Base-by-base conservation (phyloP, 2,888 invertebrate genomes). In the Nomada lathburiana region DNA sequence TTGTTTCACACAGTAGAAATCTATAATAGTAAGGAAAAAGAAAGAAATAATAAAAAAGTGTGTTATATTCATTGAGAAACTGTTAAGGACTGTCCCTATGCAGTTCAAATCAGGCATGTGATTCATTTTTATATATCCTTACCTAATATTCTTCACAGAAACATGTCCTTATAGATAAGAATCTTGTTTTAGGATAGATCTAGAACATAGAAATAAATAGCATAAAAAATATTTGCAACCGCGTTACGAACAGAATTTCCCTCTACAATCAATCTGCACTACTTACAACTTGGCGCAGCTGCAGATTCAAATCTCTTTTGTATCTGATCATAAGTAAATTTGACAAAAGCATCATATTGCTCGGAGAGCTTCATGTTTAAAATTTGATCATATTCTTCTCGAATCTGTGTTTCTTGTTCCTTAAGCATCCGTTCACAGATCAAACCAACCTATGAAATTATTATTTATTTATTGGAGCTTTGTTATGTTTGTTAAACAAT, bases 281-380 rank as follows among this genome's bases (percentile, higher is more conserved):
- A 91, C 93, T 91, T 87, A 93, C 94, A 94, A 89, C 94, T 94
- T 85, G 94, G 93, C 82, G 92, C 92, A 89, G 93, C 93, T 83
- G 92, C 90, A 78, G 93, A 92, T 89, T 93, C 94, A 78, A 93
- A 94, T 94, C 91, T 92, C 85, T 93, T 97, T 93, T 97, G 97
- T 92, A 99, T 97, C 95, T 99, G 99, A 95, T 99, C 99, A 91
- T 98, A 97, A 90, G 99, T 99, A 95, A 99, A 99, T 95, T 98
- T 98, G 85, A 99, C 98, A 94, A 99, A 99, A 92, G 99, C 98
- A 94, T 99, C 99, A 94, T 99, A 99, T 95, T 99, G 99, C 95
- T 99, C 99, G 83, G 98, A 98, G 89, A 99, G 96, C 95, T 99
- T 99, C 94, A 96, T 96, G 94, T 97, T 97, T 91, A 99, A 96